A percentile compares a stretch with the other conserved stretches of the same genome.
These are phyloP conservation scores for Asbolus verrucosus DNA, from an alignment of 1,140 invertebrate species.

Conservation along the genomic window DNA sequence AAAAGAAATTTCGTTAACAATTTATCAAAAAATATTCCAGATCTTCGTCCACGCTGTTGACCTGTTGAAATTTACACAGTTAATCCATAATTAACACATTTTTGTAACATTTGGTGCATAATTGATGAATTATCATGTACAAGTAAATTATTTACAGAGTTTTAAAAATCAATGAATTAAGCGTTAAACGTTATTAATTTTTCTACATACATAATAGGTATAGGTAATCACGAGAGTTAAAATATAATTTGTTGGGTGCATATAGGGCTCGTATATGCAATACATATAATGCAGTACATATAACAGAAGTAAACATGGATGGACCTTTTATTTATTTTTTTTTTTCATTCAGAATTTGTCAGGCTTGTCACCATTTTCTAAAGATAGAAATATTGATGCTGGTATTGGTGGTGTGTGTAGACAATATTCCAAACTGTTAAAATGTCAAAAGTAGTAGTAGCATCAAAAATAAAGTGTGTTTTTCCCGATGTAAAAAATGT, in stretches of 20 bases:
- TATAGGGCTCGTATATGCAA: conserved; percentile 10
- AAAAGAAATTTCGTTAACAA: conserved; percentile 5
- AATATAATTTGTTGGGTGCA: conserved; percentile 1
- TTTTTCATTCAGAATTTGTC: conserved; percentile 11
- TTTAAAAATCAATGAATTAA: too few relatives aligned
- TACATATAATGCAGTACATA: not conserved
- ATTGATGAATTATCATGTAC: not conserved
- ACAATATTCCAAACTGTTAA: conserved; percentile 14
- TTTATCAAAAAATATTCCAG: conserved; percentile 6
- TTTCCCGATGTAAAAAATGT: not conserved
- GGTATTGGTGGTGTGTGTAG: not conserved
- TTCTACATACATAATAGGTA: not conserved
- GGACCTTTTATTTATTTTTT: conserved; percentile 1
- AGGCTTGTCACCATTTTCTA: conserved; percentile 5
- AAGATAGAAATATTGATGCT: conserved; percentile 6
- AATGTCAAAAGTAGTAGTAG: conserved; percentile 11
- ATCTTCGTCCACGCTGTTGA: too few relatives aligned
- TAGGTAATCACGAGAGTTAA: not conserved
- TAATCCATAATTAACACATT: not conserved
- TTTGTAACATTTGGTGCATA: not conserved
- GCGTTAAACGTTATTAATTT: too few relatives aligned
- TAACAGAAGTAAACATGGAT: conserved; percentile 14
- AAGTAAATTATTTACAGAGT: not conserved
- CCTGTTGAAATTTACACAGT: too few relatives aligned
- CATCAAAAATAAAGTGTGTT: conserved; percentile 11